Evolutionary conservation across 2,888 invertebrate genomes (phyloP), one percentile per base, ranked within the genome.

Genomic region (Andrena chrysosceles): DNA sequence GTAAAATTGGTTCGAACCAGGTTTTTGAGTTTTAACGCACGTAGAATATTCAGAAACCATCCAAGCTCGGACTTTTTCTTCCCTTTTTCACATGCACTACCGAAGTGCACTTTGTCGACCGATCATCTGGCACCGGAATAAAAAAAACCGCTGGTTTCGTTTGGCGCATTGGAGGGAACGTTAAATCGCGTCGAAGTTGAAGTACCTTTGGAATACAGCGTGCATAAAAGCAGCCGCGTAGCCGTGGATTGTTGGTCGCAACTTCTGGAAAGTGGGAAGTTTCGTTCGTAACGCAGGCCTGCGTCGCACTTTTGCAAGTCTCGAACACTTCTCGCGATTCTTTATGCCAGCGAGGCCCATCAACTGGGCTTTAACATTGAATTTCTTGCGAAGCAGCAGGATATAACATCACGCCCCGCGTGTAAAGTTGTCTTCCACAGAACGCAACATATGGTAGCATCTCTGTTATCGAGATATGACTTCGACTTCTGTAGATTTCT

Each of bases 231-330:
- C 35, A 35, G 16, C 2, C n/a, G 2, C 13, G n/a, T 5, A 59
- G 26, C 1, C 33, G 10, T 23, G 4, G 8, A 56, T 13, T 56
- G 23, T n/a, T 29, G 10, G n/a, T 16, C 33, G 23, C 10, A 69
- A 59, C 6, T 69, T 69, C 26, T 8, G n/a, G 56, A n/a, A 59
- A 56, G 7, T 13, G 26, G 20, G 26, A 69, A 42, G 26, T 69
- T 69, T 54, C 33, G 20, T 54, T 29, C 52, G 23, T 23, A 10
- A 56, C 56, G 13, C 8, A 23, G 23, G 23, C 42, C 1, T 16
- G 13, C 42, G 42, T 42, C 13, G 13, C 42, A 42, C 42, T 42
- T 42, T 56, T 10, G 2, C 23, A 26, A 20, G 10, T 56, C 23
- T 8, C 56, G 10, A 23, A 26, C 23, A 13, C 13, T 1, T 4